phyloP scores from a whole-genome alignment of 2,113 vertebrate genomes.

The Phaethornis superciliosus region DNA sequence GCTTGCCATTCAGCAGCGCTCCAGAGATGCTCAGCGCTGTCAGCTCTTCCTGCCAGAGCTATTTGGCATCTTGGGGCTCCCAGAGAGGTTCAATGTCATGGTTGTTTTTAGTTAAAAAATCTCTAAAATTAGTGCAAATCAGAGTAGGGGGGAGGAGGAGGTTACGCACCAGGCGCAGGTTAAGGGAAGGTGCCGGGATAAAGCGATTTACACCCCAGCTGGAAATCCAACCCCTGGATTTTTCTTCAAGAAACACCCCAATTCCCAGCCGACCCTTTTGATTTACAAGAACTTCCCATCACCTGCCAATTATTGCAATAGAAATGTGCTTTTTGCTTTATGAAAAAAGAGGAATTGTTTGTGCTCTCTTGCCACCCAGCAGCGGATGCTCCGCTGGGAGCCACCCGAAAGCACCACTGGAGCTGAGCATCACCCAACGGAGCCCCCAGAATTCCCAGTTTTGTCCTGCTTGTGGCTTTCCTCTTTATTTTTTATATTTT shows the following conservation, averaged over 20 bases:
- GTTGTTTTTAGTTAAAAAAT: neutral
- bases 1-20: neutral
- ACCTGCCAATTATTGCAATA: neutral
- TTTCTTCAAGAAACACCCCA: too few relatives aligned
- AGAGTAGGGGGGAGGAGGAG: neutral
- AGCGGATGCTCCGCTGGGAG: fast-evolving
- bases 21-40: neutral
- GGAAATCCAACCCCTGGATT: neutral
- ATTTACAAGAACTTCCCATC: neutral
- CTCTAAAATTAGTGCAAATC: conserved; percentile 61
- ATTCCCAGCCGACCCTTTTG: neutral
- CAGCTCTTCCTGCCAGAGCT: neutral
- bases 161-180: neutral
- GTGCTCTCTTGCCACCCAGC: neutral
- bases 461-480: neutral
- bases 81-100: neutral
- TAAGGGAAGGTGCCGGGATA: fast-evolving
- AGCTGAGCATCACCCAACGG: fast-evolving
- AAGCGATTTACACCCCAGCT: neutral
- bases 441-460: neutral
- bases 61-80: conserved; percentile 15
- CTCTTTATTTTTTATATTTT: neutral
- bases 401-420: fast-evolving
- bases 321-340: neutral
- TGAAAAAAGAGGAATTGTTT: neutral